Conservation (phyloP, 2,888 invertebrate species). For the Acanthosepion esculentum region DNA sequence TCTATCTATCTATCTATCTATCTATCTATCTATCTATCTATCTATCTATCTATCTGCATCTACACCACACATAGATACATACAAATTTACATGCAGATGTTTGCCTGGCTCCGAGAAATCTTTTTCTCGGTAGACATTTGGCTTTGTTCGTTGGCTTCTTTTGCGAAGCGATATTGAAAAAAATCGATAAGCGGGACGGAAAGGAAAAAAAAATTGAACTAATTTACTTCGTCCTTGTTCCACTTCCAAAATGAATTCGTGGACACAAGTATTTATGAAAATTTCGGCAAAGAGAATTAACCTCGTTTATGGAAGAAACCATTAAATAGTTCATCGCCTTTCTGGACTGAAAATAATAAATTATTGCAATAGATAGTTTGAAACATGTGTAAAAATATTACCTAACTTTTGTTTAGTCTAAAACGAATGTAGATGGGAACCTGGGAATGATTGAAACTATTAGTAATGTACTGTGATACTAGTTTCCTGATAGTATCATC, state of each 20-base stretch:
- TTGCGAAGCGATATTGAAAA: not conserved
- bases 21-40: not conserved
- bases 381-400: too few relatives aligned
- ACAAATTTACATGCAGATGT: not conserved
- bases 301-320: not conserved
- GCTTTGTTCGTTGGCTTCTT: too few relatives aligned
- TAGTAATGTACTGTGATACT: too few relatives aligned
- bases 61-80: not conserved
- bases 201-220: not conserved
- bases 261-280: not conserved
- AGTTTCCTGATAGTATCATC: too few relatives aligned
- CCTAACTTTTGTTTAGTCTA: too few relatives aligned
- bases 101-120: not conserved
- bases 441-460: too few relatives aligned
- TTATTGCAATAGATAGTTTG: too few relatives aligned
- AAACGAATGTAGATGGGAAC: too few relatives aligned
- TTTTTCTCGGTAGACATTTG: too few relatives aligned
- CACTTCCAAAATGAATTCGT: not conserved
- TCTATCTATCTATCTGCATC: not conserved
- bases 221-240: not conserved
- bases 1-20: too few relatives aligned
- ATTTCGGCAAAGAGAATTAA: not conserved
- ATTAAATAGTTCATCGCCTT: too few relatives aligned
- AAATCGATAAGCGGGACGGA: not conserved
- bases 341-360: too few relatives aligned